Percentiles rank a stretch among this genome's conserved stretches.
phyloP scores from a whole-genome alignment of 2,888 invertebrate genomes.

The Antheraea assamensis region DNA sequence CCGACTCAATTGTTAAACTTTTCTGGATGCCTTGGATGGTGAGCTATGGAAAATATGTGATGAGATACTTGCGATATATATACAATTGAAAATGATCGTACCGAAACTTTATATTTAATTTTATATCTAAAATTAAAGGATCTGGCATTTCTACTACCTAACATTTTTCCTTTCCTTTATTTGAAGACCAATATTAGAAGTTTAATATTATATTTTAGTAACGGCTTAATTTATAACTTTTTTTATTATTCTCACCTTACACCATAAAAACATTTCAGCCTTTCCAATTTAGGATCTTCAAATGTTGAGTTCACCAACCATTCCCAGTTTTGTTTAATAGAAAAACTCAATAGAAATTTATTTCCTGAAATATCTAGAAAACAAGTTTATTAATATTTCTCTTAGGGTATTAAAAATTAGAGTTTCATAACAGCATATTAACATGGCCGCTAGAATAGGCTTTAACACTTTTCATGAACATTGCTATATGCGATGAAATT shows the following conservation, averaged over 20 bases:
- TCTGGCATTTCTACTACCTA: too few species aligned
- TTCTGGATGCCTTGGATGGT: neutral
- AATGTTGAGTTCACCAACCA: slow-evolving; percentile 32
- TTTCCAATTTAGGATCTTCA: slow-evolving; percentile 32
- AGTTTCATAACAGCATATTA: neutral
- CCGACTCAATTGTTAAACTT: neutral
- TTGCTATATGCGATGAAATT: too few species aligned
- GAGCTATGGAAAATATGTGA: too few species aligned
- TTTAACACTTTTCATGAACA: too few species aligned
- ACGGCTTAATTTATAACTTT: neutral
- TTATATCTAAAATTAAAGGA: neutral
- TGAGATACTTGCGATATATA: neutral
- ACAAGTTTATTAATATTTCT: neutral
- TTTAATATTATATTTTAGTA: neutral
- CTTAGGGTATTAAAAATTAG: neutral
- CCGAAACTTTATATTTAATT: neutral
- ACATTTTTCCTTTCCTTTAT: neutral
- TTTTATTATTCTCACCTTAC: slow-evolving; percentile 34
- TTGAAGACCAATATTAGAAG: neutral
- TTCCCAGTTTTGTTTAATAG: slow-evolving; percentile 39
- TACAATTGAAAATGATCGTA: neutral
- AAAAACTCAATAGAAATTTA: slow-evolving; percentile 40
- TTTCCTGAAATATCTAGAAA: slow-evolving; percentile 28
- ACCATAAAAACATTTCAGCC: slow-evolving; percentile 42
- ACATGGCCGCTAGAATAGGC: neutral